Base-by-base conservation (phyloP, 2,797 vertebrate species). In the Glossophaga mutica region DNA sequence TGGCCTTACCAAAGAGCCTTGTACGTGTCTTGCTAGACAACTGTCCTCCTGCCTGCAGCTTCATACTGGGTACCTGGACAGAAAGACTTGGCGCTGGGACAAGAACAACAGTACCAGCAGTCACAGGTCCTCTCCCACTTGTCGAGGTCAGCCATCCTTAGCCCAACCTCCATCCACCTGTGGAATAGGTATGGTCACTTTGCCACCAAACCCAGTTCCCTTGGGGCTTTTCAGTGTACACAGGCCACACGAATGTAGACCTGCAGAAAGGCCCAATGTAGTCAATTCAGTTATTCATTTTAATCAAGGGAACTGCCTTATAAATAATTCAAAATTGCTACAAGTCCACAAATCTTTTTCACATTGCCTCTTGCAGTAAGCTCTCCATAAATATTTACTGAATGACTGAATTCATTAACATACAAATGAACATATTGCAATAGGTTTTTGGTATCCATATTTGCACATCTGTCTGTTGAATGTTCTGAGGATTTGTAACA, bases 321-420 rank as follows among this genome's bases (percentile, higher is more conserved):
- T 91, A 42, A 81, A 88, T 89, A 73, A 96, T 91, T 84, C 90
- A 86, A 57, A 88, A 50, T 55, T 55, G 39, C 73, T 91, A 9
- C 70, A 90, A 34, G 88, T 68, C 37, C 32, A 46, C 52, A 76
- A 44, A 88, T 71, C 78, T 79, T 87, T 71, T 76, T 62, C 86
- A 48, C 18, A 44, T 86, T 39, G 83, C 12, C 76, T 92, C 42
- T 92, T 84, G 3, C 42, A 32, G 79, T 59, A 82, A 62, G 19
- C 46, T 39, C 74, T 91, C 62, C 44, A 65, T 73, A 94, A 89
- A 70, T 96, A 79, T 78, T 95, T 83, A 84, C 1, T n/a, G 70
- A 90, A 84, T 57, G 34, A n/a, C 52, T 57, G 76, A 87, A 92
- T 79, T 94, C 24, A 57, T 83, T 86, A 94, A 50, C 84, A 70